Evolutionary conservation across 1,140 invertebrate genomes (phyloP).

Genomic region (Zaprionus tsacasi): DNA sequence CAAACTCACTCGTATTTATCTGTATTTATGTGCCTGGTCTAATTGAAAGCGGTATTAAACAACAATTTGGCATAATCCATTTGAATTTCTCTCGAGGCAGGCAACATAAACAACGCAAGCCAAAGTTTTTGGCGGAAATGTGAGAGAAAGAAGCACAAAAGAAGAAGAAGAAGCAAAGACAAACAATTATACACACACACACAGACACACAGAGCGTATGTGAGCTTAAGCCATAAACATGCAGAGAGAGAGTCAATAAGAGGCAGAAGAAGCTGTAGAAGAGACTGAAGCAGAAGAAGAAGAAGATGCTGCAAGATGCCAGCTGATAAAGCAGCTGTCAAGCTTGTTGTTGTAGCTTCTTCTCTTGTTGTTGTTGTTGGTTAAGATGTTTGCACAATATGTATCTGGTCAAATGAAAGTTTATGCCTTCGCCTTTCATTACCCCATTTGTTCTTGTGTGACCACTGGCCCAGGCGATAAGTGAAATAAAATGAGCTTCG

Average conservation of each 20-base stretch:
- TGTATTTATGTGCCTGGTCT: constrained; percentile 37
- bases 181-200: constrained; percentile 40
- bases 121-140: constrained; percentile 35
- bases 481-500: constrained; percentile 71
- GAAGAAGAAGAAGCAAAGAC: constrained; percentile 24
- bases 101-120: constrained; percentile 31
- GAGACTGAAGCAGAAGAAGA: neutral
- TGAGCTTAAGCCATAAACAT: constrained; percentile 54
- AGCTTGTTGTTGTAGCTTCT: constrained; percentile 19
- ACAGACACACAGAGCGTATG: constrained; percentile 11
- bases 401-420: constrained; percentile 67
- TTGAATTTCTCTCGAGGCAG: constrained; percentile 59
- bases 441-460: constrained; percentile 55
- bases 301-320: constrained; percentile 1
- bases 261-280: neutral
- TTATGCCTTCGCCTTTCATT: constrained; percentile 66
- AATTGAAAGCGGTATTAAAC: constrained; percentile 77
- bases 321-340: constrained; percentile 48
- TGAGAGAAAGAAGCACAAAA: constrained; percentile 18
- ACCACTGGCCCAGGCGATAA: constrained; percentile 69
- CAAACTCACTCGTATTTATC: neutral
- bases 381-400: constrained; percentile 30
- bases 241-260: constrained; percentile 35
- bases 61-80: constrained; percentile 67
- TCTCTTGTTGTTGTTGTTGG: constrained; percentile 12